Base-by-base conservation (phyloP, 2,113 vertebrate species). In the Morphnarchus princeps region DNA sequence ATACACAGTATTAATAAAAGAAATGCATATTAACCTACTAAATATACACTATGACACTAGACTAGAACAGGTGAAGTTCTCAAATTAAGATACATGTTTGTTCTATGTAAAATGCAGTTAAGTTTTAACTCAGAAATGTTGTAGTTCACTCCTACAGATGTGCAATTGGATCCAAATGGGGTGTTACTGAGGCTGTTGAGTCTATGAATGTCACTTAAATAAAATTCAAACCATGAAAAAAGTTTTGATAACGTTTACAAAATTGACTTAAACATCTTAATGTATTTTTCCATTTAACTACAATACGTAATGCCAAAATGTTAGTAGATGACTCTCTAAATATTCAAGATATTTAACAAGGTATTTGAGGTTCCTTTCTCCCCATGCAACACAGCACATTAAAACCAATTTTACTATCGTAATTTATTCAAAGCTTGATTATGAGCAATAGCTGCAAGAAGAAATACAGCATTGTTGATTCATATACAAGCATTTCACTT, bases 391-490 rank as follows among this genome's bases (percentile, higher is more conserved):
- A 58, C 34, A 96, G 89, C 74, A 97, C 97, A 98, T 97, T 97
- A 97, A 97, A 98, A 97, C 95, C 87, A 97, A 97, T 98, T 97
- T 97, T 95, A 88, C 49, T 91, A 96, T 94, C 81, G 3, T 97
- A 97, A 98, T 98, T 98, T 98, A 98, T 97, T 96, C 97, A 98
- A 96, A 95, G 96, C 95, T 97, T 97, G 97, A 98, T 92, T 98
- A 96, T 97, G 82, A 97, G 97, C 95, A 98, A 97, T 94, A 97
- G 95, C 93, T 97, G 82, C 1, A 49, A 95, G 94, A 96, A 97
- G 95, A 97, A 97, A 98, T 95, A 94, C 85, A 89, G 95, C 95
- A 97, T 40, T 98, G 97, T 98, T 98, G 98, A 98, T 98, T 97
- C 97, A 97, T 94, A 98, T 84, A 98, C 91, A 98, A 96, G 95